Evolutionary conservation across 2,113 vertebrate genomes (phyloP).

Genomic region (Loxodonta africana): DNA sequence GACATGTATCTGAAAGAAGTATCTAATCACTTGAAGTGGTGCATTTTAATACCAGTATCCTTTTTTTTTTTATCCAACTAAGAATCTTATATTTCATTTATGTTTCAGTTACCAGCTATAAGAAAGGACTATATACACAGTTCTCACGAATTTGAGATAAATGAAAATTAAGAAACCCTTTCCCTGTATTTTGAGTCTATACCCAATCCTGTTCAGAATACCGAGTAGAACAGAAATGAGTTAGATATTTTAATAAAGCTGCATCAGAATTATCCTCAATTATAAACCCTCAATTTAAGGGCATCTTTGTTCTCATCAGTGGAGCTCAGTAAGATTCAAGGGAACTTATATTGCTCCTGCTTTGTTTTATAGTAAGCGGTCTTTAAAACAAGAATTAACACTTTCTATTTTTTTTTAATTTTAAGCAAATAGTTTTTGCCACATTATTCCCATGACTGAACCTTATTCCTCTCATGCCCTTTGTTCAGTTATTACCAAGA

Average conservation of each 20-base stretch:
- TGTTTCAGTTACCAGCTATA: constrained; percentile 32
- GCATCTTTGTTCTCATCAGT: no score
- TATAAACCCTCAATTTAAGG: no score
- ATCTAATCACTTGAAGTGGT: background rate
- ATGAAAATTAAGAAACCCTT: background rate
- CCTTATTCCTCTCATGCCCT: background rate
- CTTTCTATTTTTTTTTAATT: background rate
- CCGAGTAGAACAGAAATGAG: background rate
- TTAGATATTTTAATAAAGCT: background rate
- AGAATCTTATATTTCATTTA: background rate
- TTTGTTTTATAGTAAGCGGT: no score
- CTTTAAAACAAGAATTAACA: no score
- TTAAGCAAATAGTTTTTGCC: background rate
- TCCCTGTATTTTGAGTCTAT: background rate
- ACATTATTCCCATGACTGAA: background rate
- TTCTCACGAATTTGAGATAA: background rate
- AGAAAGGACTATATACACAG: background rate
- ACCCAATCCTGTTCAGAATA: background rate
- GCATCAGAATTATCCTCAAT: background rate
- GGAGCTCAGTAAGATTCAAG: no score
- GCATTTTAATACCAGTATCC: background rate
- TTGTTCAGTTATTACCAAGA: background rate
- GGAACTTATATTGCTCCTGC: no score
- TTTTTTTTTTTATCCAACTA: background rate
- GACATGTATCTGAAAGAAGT: background rate